A percentile compares a stretch with the other conserved stretches of the same genome.
Evolutionary conservation across 2,113 vertebrate genomes (phyloP).

Genomic region (Gallinago jamesoni): DNA sequence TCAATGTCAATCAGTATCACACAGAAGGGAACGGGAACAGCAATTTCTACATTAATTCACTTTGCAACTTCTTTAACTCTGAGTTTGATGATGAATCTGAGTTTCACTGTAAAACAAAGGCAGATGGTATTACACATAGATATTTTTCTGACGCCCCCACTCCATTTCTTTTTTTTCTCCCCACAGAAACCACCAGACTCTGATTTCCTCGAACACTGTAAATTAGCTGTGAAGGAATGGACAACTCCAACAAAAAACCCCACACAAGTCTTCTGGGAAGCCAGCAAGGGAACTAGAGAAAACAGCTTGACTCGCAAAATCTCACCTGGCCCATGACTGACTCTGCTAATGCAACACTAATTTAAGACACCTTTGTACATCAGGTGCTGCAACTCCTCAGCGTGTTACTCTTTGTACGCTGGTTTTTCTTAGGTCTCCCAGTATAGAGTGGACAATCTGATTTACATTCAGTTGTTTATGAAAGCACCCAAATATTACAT

Average conservation of each 20-base stretch:
- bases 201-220: background rate
- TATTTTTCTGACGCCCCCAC: background rate
- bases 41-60: background rate
- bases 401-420: background rate
- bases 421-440: background rate
- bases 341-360: background rate
- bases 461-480: background rate
- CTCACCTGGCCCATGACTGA: background rate
- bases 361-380: background rate
- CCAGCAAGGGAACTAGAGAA: background rate
- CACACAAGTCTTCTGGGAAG: background rate
- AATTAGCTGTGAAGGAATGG: slow-evolving; percentile 11
- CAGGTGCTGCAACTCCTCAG: slow-evolving; percentile 21
- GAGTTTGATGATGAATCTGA: background rate
- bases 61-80: background rate
- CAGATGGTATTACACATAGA: background rate
- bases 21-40: background rate
- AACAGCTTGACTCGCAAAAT: background rate
- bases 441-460: background rate
- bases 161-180: background rate
- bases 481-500: background rate
- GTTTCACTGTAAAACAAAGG: background rate
- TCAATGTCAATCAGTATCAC: background rate
- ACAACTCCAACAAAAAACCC: background rate
- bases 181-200: slow-evolving; percentile 2